Percentiles rank a stretch among this genome's conserved stretches.
These are phyloP conservation scores for Creontiades dilutus DNA, from an alignment of 2,888 invertebrate genomes.

Conservation along the genomic window DNA sequence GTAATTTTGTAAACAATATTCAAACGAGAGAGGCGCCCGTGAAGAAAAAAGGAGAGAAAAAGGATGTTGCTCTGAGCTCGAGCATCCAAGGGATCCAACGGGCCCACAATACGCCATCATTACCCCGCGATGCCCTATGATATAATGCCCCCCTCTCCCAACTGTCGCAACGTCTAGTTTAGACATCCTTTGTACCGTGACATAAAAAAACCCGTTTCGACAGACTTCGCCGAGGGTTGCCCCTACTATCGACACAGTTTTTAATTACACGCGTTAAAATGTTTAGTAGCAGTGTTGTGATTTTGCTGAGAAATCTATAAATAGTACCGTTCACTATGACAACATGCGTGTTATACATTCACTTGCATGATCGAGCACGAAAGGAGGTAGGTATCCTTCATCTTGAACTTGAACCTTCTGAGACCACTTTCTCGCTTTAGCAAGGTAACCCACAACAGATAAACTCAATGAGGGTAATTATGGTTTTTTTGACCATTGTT, in stretches of 20 bases:
- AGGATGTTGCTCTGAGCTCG: conserved; percentile 51
- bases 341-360: too few relatives aligned
- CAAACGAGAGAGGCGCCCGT: conserved; percentile 13
- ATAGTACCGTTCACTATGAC: not conserved
- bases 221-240: conserved; percentile 22
- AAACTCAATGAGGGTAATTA: too few relatives aligned
- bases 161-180: conserved; percentile 68
- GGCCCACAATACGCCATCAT: conserved; percentile 61
- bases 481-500: too few relatives aligned
- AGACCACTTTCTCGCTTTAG: too few relatives aligned
- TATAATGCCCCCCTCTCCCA: conserved; percentile 61
- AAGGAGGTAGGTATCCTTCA: too few relatives aligned
- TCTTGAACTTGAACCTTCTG: too few relatives aligned
- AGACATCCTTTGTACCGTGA: conserved; percentile 71
- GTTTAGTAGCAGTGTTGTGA: not conserved
- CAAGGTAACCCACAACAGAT: too few relatives aligned
- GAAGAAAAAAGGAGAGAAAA: not conserved
- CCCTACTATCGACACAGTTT: conserved; percentile 54
- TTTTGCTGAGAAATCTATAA: conserved; percentile 4
- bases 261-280: conserved; percentile 40
- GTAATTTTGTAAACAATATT: conserved; percentile 35
- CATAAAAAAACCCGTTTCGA: conserved; percentile 68
- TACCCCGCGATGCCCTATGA: conserved; percentile 64
- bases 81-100: conserved; percentile 33
- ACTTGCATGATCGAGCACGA: too few relatives aligned